These are phyloP conservation scores for Periophthalmus magnuspinnatus DNA, from an alignment of 2,797 vertebrate genomes.

Conservation along the genomic window DNA sequence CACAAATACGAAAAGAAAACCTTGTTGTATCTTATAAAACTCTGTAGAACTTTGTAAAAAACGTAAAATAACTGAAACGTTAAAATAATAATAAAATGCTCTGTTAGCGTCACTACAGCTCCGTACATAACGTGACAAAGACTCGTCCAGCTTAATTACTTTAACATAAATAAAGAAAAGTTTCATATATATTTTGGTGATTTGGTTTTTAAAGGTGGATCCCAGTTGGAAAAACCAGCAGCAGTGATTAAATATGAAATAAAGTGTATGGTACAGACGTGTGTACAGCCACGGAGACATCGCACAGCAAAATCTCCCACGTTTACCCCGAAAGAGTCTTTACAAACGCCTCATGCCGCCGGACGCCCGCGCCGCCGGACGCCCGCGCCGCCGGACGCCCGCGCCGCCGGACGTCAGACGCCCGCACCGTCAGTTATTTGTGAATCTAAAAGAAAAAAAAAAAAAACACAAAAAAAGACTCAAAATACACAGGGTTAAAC, in stretches of 20 bases:
- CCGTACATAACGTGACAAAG: background rate
- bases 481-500: background rate
- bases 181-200: background rate
- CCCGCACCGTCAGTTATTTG: constrained; percentile 39
- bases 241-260: constrained; percentile 47
- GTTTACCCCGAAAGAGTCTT: constrained; percentile 40
- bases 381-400: no score
- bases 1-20: no score
- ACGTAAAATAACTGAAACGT: no score
- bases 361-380: no score
- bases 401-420: no score
- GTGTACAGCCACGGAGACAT: constrained; percentile 59
- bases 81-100: no score
- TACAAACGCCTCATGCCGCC: constrained; percentile 4
- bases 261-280: constrained; percentile 64
- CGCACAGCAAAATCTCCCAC: constrained; percentile 67
- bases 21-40: no score
- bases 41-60: no score
- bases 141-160: background rate
- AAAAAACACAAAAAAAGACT: constrained; percentile 7
- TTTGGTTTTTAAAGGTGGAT: constrained; percentile 4
- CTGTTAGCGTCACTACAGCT: no score
- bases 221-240: constrained; percentile 34
- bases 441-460: constrained; percentile 55
- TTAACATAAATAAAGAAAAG: background rate